Percentiles rank a stretch among this genome's conserved stretches.
Evolutionary conservation across 1,140 invertebrate genomes (phyloP).

Genomic region (Bacillus rossius): DNA sequence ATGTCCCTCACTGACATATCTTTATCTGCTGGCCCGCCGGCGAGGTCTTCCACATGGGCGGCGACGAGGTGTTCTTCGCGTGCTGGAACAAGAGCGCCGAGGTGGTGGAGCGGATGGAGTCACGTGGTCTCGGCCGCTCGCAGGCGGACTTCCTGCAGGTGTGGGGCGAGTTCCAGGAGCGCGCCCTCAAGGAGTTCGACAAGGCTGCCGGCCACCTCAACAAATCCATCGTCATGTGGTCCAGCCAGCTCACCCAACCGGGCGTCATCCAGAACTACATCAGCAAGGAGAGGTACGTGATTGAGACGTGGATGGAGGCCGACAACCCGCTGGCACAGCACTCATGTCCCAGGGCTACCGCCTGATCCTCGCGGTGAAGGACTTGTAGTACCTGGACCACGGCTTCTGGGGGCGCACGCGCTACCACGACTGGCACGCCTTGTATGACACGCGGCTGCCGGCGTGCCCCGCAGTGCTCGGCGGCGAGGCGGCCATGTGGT

Average conservation of each 20-base stretch:
- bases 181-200: constrained; percentile 40
- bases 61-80: constrained; percentile 72
- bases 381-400: constrained; percentile 81
- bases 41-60: constrained; percentile 73
- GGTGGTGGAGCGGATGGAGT: constrained; percentile 56
- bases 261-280: constrained; percentile 56
- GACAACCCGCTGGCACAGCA: constrained; percentile 48
- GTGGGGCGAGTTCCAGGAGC: constrained; percentile 60
- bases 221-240: constrained; percentile 61
- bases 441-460: constrained; percentile 52
- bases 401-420: constrained; percentile 67
- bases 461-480: constrained; percentile 46
- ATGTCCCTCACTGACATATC: no score
- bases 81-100: constrained; percentile 74
- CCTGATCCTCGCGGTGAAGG: constrained; percentile 66
- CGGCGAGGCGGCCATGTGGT: constrained; percentile 69
- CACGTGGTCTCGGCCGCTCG: constrained; percentile 46
- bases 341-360: constrained; percentile 60
- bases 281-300: constrained; percentile 63
- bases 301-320: constrained; percentile 67
- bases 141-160: constrained; percentile 57
- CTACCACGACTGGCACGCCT: constrained; percentile 63
- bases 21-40: constrained; percentile 51
- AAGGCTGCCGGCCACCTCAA: constrained; percentile 33
- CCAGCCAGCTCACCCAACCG: constrained; percentile 63